Evolutionary conservation across 2,888 invertebrate species (phyloP).

Genomic region (Bibio marci): DNA sequence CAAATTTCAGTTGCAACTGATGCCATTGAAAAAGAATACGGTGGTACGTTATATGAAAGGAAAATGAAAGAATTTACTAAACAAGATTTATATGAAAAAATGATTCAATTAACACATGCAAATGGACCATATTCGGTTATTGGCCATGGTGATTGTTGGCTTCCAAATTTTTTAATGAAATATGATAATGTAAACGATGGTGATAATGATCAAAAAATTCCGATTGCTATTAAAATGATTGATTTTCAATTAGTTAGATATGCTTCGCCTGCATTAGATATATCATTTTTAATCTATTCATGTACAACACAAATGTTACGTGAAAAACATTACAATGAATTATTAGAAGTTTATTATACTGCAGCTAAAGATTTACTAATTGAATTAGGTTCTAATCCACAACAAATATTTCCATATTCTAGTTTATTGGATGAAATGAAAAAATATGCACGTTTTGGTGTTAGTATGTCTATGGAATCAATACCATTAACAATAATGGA

Average conservation of each 20-base stretch:
- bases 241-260: constrained; percentile 49
- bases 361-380: constrained; percentile 34
- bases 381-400: constrained; percentile 41
- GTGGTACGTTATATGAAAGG: constrained; percentile 36
- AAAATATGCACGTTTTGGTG: constrained; percentile 31
- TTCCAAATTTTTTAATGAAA: constrained; percentile 51
- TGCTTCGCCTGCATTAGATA: constrained; percentile 38
- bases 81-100: constrained; percentile 32
- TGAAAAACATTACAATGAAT: constrained; percentile 35
- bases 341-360: constrained; percentile 18
- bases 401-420: constrained; percentile 29
- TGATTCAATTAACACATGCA: constrained; percentile 28
- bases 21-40: constrained; percentile 45
- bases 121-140: constrained; percentile 33
- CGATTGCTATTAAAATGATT: constrained; percentile 38
- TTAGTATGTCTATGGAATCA: constrained; percentile 37
- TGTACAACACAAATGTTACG: constrained; percentile 43
- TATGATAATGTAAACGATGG: constrained; percentile 14
- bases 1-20: constrained; percentile 41
- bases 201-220: constrained; percentile 9
- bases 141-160: constrained; percentile 58
- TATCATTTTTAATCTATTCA: constrained; percentile 41
- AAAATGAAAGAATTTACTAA: constrained; percentile 37
- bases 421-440: constrained; percentile 28
- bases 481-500: constrained; percentile 34